Base-by-base conservation (phyloP, 2,888 invertebrate genomes). In the Eupithecia insigniata region DNA sequence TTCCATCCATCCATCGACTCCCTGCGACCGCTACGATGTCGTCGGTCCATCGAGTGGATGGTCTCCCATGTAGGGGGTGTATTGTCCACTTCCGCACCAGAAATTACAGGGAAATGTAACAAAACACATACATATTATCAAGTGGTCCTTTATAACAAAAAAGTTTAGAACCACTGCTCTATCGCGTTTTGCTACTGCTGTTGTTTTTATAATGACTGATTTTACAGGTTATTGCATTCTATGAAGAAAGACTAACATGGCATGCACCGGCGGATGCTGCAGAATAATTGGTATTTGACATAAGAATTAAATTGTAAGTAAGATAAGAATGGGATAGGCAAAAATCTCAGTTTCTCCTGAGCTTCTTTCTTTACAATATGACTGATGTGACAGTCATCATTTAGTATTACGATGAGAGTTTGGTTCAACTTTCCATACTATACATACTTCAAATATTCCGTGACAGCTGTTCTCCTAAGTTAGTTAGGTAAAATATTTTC, bases 191-290 rank as follows among this genome's bases (percentile, higher is more conserved):
- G n/a, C 8, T 7, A 7, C 46, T 43, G 7, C 14, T n/a, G 22
- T n/a, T 51, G 8, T 51, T 10, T 51, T 51, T 22, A 10, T 16
- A 3, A 10, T 10, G 8, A 22, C 2, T 34, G 16, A 70, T 67
- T 70, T 80, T 77, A 0, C 87, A 94, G 93, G 99, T 99, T 14
- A 99, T 99, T 69, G 96, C 97, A 69, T 99, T 99, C 90, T 99
- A 99, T 85, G 99, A 99, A 89, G 99, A 99, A 87, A 95, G 99
- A 80, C 95, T 99, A 32, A 98, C 98, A 66, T 99, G 99, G 99
- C 98, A 99, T 87, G 96, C 97, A 67, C 97, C 98, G 1, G 84
- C 90, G 0, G 93, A 92, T 76, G 84, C 89, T 0, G 88, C 90
- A 74, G 71, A 79, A 67, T 76, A 69, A 77, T 51, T 71, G 7